Conservation (phyloP, 2,888 invertebrate genomes). For the Noctua pronuba region DNA sequence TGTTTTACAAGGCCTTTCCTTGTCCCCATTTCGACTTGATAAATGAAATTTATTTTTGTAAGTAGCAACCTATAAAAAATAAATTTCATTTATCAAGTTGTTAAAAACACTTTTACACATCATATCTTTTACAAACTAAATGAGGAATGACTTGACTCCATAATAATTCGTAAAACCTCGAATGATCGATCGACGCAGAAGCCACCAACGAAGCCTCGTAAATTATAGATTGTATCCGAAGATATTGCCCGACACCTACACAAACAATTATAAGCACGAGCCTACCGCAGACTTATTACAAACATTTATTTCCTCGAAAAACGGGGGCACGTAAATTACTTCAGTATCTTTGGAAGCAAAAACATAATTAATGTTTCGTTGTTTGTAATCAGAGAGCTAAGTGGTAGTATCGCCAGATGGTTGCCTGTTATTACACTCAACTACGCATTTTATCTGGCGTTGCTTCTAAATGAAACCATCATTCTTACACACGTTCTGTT, state of each 20-base stretch:
- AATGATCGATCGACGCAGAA: conserved; percentile 30
- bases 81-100: too few relatives aligned
- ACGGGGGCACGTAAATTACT: conserved; percentile 83
- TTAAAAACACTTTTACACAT: not conserved
- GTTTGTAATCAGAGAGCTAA: conserved; percentile 86
- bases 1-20: not conserved
- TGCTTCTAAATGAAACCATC: conserved; percentile 69
- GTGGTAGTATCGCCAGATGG: conserved; percentile 79
- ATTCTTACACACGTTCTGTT: conserved; percentile 68
- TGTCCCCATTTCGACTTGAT: not conserved
- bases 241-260: conserved; percentile 66
- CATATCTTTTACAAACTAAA: not conserved
- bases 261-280: conserved; percentile 70
- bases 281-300: conserved; percentile 80
- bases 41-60: not conserved
- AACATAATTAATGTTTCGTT: conserved; percentile 87
- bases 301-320: conserved; percentile 83
- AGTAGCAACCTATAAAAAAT: too few relatives aligned
- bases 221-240: conserved; percentile 56
- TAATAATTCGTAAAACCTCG: not conserved
- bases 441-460: conserved; percentile 69
- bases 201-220: conserved; percentile 32
- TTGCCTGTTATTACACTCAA: conserved; percentile 70
- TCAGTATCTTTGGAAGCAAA: conserved; percentile 84
- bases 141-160: not conserved